Percentiles rank a stretch among this genome's conserved stretches.
These are phyloP conservation scores for Gasterosteus nipponicus DNA, from an alignment of 2,113 vertebrate genomes.

Conservation along the genomic window DNA sequence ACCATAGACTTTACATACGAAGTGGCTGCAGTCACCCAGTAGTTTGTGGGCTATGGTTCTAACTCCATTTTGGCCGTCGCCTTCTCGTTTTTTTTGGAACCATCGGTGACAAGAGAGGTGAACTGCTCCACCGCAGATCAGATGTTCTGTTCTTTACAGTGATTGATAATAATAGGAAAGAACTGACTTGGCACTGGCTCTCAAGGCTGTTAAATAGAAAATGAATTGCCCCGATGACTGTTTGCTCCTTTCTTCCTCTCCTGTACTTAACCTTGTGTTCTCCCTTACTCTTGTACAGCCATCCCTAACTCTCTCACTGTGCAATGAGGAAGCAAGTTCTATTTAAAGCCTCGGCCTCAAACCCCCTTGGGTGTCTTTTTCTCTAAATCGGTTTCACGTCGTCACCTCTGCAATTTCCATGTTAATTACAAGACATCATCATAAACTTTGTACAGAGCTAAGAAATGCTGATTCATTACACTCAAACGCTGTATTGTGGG, in stretches of 20 bases:
- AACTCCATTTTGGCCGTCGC: neutral
- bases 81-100: neutral
- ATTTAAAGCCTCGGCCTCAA: slow-evolving; percentile 21
- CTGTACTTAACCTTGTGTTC: slow-evolving; percentile 22
- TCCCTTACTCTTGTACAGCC: neutral
- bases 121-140: slow-evolving; percentile 37
- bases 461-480: neutral
- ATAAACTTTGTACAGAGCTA: neutral
- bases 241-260: slow-evolving; percentile 26
- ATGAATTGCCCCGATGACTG: slow-evolving; percentile 60
- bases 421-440: neutral
- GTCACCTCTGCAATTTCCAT: neutral
- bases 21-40: neutral
- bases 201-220: slow-evolving; percentile 45
- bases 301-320: neutral
- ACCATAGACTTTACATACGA: neutral
- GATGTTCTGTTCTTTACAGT: slow-evolving; percentile 50
- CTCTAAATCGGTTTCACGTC: neutral
- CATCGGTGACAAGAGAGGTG: no score
- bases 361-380: slow-evolving; percentile 22
- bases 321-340: slow-evolving; percentile 20
- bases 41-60: neutral
- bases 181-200: slow-evolving; percentile 51
- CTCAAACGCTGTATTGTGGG: neutral
- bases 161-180: slow-evolving; percentile 70